These are phyloP conservation scores for Anolis apletophallus DNA, from an alignment of 2,797 vertebrate genomes.

Conservation along the genomic window DNA sequence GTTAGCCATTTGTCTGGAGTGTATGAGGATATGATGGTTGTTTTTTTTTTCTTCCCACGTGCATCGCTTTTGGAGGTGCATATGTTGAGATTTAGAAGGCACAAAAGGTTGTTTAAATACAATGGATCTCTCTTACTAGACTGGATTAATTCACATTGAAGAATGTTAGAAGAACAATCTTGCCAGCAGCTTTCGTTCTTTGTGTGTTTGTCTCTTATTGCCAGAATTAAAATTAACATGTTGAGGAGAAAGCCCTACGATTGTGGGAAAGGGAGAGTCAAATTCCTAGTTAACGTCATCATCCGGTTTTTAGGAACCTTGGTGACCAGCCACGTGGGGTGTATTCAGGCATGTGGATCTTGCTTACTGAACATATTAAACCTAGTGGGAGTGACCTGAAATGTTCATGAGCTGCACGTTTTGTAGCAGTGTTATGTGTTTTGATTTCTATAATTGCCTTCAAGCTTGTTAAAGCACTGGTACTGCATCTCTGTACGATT, in stretches of 20 bases:
- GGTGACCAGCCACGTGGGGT: neutral
- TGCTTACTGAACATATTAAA: conserved; percentile 43
- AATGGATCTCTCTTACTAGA: neutral
- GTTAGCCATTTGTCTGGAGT: neutral
- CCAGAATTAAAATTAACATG: neutral
- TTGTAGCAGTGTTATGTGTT: conserved; percentile 32
- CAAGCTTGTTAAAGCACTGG: conserved; percentile 37
- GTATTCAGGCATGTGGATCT: conserved; percentile 55
- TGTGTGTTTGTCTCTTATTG: conserved; percentile 1
- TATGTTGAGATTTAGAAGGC: neutral
- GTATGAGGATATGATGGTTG: neutral
- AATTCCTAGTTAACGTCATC: neutral
- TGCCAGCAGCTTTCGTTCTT: neutral
- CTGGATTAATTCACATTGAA: neutral
- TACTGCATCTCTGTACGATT: conserved; percentile 49
- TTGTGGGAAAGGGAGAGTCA: neutral
- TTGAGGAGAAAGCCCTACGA: neutral
- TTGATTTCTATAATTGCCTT: neutral
- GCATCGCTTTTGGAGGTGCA: neutral
- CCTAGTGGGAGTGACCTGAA: conserved; percentile 45
- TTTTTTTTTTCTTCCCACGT: neutral
- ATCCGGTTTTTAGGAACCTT: neutral
- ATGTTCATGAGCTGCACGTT: conserved; percentile 28
- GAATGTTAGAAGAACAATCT: neutral
- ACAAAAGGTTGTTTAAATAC: neutral